Evolutionary conservation across 2,113 vertebrate species (phyloP), one percentile per base, ranked within the genome.

Genomic region (Condylura cristata): DNA sequence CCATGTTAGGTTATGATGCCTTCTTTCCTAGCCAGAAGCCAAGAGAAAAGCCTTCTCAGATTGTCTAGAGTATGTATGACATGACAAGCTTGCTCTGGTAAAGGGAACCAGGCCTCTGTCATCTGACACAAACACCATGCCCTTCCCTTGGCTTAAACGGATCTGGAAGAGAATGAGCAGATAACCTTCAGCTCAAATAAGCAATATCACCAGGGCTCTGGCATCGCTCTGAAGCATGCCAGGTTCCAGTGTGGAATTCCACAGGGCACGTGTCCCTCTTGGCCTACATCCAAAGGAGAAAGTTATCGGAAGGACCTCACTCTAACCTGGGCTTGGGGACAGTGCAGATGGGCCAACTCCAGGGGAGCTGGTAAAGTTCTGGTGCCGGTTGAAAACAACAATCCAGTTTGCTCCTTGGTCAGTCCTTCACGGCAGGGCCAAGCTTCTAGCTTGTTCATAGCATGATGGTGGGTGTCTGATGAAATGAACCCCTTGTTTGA

Each of bases 171-270:
- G 63, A 85, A 89, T 0, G 5, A 82, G 68, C 81, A 95, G 96
- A 95, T 94, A 92, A 96, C 78, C 82, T 93, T 70, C 39, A 71
- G 78, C 86, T 63, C 58, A 75, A 89, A 76, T 44, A 95, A 92
- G 90, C 39, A 30, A 90, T 51, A 65, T 26, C 86, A 80, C 85
- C 81, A 68, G 39, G n/a, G 63, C 82, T 82, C 32, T 92, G 92
- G 95, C 83, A 80, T 94, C 68, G 51, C 88, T 95, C 78, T 32
- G 89, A 71, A 86, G 94, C 72, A 78, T 41, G 72, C 70, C 63
- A 2, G 13, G 32, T 95, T 75, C 68, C 70, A 30, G 17, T 41
- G 51, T 26, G 46, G 90, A 90, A 94, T 96, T 93, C 84, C 92
- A 89, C 17, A 78, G 71, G 84, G 44, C 91, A 83, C 18, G 39